Evolutionary conservation across 2,113 vertebrate genomes (phyloP).

Genomic region (Protomyctophum bolini): DNA sequence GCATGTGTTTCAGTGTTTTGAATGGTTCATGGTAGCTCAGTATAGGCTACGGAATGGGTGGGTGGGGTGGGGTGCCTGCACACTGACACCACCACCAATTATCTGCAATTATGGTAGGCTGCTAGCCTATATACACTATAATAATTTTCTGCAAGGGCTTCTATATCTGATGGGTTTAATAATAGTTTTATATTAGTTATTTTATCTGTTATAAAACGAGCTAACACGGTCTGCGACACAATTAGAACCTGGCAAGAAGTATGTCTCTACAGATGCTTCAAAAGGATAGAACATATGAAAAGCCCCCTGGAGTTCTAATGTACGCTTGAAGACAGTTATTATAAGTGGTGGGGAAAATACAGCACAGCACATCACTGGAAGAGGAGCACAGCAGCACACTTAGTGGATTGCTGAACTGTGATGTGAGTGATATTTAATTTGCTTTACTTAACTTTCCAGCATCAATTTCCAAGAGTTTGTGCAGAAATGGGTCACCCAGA

Average conservation of each 20-base stretch:
- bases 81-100: conserved; percentile 22
- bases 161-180: too few species aligned
- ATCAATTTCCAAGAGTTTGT: conserved; percentile 43
- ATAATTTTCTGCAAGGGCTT: neutral
- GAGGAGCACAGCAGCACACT: neutral
- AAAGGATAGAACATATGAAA: too few species aligned
- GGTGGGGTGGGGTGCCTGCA: conserved; percentile 24
- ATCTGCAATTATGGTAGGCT: conserved; percentile 19
- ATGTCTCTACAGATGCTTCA: too few species aligned
- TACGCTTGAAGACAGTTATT: too few species aligned
- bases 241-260: too few species aligned
- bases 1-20: neutral
- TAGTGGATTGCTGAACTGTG: conserved; percentile 1
- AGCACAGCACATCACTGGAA: neutral
- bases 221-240: too few species aligned
- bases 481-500: conserved; percentile 76
- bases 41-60: neutral
- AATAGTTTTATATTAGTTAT: too few species aligned
- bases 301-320: too few species aligned
- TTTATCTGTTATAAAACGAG: too few species aligned
- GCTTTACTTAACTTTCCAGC: conserved; percentile 38
- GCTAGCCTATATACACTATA: neutral
- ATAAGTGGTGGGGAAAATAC: neutral
- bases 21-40: conserved; percentile 17
- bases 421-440: conserved; percentile 20